Evolutionary conservation across 2,797 vertebrate species (phyloP), one percentile per base, ranked within the genome.

Genomic region (Nyctalus aviator): DNA sequence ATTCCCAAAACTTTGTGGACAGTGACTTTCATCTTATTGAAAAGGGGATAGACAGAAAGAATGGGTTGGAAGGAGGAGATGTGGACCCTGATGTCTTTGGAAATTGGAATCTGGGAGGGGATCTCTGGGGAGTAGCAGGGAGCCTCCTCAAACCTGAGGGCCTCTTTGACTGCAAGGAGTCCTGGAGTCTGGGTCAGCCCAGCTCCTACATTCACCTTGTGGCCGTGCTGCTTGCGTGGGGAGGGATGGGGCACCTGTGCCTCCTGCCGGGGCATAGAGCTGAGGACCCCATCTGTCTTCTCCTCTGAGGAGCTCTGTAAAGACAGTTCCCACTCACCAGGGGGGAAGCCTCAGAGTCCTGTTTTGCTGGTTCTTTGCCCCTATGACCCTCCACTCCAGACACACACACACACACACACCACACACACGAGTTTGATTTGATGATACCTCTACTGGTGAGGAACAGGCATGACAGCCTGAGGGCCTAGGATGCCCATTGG

Each of bases 201-300:
- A 5, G 57, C 15, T 1, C 27, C 11, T 11, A 79, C 27, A 20
- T 27, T 76, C 30, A 66, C 71, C 30, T 11, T 32, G 46, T 3
- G 30, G 55, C 55, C 0, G 1, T 0, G 32, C 32, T 41, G 55
- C 13, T 14, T 23, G 13, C 55, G 0, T 0, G n/a, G 10, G 35
- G 6, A 27, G 6, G 3, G 1, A 5, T 12, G 32, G 55, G 69
- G 44, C 6, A 1, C 7, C 37, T 44, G 6, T 7, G 37, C 69
- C 69, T 72, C 69, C 71, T 4, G 14, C 41, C 9, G 14, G 13
- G 53, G 62, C 20, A 10, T 7, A 14, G 27, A 57, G 32, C 2
- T 18, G 37, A 9, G 20, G 48, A 35, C 15, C 1, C 59, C 21
- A 0, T 44, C 27, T 5, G 18, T 8, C 0, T 12, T 64, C 32